Base-by-base conservation (phyloP, 2,797 vertebrate genomes). In the Botia kubotai region DNA sequence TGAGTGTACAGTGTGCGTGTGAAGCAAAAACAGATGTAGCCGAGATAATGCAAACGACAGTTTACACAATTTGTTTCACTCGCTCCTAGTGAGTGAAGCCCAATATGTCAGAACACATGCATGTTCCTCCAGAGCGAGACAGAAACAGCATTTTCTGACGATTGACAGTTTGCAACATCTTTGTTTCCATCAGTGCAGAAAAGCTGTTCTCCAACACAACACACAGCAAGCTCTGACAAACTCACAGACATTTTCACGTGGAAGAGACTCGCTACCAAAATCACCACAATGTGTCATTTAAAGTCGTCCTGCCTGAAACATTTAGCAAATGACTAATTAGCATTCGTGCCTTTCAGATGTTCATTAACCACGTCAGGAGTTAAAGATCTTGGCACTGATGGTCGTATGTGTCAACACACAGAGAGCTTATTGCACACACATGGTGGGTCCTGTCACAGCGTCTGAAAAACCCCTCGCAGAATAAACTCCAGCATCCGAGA, bases 241-340 rank as follows among this genome's bases (percentile, higher is more conserved):
- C 46, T 60, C 53, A 8, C 36, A 16, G 21, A 52, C 57, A 53
- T 65, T 46, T 79, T 72, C 57, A 65, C 53, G 39, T 23, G 11
- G 26, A 75, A 75, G 7, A 46, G 63, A 62, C 55, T 50, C 46
- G 29, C 57, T 2, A 2, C 29, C 23, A 62, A 21, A 71, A 17
- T 70, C 48, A 78, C 48, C 39, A 58, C 60, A 36, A 71, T 77
- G 23, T 50, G 69, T 63, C 71, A 79, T 79, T 52, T 62, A 53
- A 79, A 63, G 19, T 62, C n/a, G 43, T 46, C 8, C 8, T 1
- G 33, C 26, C 29, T 68, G 36, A 58, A 67, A 60, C 78, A 73
- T 29, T 78, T 82, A 13, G n/a, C 75, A 73, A 78, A 77, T 72
- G 39, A 74, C 65, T 78, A 53, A 63, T 65, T 72, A 65, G 11